Evolutionary conservation across 2,113 vertebrate genomes (phyloP), one percentile per base, ranked within the genome.

Genomic region (Stomatorhinus ivindoensis): DNA sequence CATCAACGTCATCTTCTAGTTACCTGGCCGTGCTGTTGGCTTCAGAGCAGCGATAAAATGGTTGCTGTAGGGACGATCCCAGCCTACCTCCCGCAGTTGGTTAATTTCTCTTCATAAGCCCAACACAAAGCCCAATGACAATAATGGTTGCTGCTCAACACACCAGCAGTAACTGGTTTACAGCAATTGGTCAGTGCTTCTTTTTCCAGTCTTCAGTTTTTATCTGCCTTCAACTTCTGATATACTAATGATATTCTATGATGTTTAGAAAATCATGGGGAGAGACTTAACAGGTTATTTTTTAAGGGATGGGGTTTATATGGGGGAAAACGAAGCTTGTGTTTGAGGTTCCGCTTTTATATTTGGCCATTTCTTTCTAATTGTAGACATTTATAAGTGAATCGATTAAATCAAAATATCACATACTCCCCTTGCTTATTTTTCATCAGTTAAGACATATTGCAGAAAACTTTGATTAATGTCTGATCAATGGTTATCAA

Each of bases 351-450:
- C 65, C 46, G n/a, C 39, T 88, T 88, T 88, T 88, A 88, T 73
- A 88, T 69, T 88, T 88, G 87, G 87, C 87, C 21, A 46, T 88
- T 88, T 88, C n/a, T 88, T 46, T 88, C 42, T 73, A 88, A 88
- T 48, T 87, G 51, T 88, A 48, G 65, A 73, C 58, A 73, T 88
- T 88, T 88, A n/a, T 88, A 73, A 88, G 87, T 44, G 48, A 19
- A 65, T 46, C 44, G 17, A 73, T 69, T 27, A 27, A 88, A 88
- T 39, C 51, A 31, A 27, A 69, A 48, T 50, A n/a, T 88, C 61
- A 55, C 50, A 39, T 42, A 44, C 15, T 21, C 44, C 58, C 87
- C 87, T 48, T 19, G n/a, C 44, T 73, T 69, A 69, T 6, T 48
- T 13, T 50, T 27, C 24, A 35, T 73, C 10, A 35, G 35, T 46